These are phyloP conservation scores for Thamnophis elegans DNA, from an alignment of 2,797 vertebrate genomes.

Conservation along the genomic window DNA sequence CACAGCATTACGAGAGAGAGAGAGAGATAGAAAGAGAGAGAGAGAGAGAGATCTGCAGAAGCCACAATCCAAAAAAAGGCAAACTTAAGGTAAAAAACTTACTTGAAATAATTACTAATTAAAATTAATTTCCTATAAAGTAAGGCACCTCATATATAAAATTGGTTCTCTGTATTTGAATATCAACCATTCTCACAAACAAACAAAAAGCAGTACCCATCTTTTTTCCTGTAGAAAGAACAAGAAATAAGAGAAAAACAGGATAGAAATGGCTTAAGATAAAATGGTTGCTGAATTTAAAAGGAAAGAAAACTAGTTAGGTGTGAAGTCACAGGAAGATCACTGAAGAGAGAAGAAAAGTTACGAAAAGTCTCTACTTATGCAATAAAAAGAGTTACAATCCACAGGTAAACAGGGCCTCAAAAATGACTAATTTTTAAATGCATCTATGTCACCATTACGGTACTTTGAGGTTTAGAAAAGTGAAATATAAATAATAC, in stretches of 20 bases:
- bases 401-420: neutral
- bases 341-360: neutral
- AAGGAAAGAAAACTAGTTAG: neutral
- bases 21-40: too few species aligned
- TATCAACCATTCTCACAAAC: neutral
- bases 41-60: neutral
- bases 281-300: neutral
- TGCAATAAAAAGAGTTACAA: too few species aligned
- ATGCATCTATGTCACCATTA: neutral
- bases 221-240: neutral
- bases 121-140: neutral
- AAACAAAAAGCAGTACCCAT: neutral
- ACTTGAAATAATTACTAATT: neutral
- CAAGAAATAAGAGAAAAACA: neutral
- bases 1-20: neutral
- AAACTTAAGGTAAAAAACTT: neutral
- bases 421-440: neutral
- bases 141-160: neutral
- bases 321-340: neutral
- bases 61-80: neutral
- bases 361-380: neutral
- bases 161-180: neutral
- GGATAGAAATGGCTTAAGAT: neutral
- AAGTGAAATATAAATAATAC: too few species aligned
- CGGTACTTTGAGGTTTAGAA: too few species aligned